Percentiles rank a stretch among this genome's conserved stretches.
Evolutionary conservation across 2,113 vertebrate species (phyloP).

Genomic region (Onychostruthus taczanowskii): DNA sequence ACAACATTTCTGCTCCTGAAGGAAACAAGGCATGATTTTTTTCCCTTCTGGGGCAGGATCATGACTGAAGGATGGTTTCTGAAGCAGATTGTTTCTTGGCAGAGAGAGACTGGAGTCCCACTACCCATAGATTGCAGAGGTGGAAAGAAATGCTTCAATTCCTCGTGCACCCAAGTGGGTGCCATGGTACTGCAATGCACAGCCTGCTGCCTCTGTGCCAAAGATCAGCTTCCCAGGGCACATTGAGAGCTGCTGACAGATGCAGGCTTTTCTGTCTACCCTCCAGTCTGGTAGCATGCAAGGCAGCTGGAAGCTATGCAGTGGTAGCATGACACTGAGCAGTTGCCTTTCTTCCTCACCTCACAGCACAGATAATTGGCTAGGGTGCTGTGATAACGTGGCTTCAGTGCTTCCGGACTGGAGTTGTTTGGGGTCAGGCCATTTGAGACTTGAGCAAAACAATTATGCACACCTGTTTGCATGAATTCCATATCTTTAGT

Average conservation of each 20-base stretch:
- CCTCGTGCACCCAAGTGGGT: neutral
- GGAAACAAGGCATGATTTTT: neutral
- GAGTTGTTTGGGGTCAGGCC: neutral
- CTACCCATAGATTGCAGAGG: neutral
- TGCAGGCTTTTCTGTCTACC: neutral
- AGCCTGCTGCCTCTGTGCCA: neutral
- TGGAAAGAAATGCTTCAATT: neutral
- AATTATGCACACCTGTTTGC: neutral
- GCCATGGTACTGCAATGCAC: neutral
- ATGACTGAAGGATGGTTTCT: neutral
- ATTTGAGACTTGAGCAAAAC: neutral
- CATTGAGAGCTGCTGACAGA: slow-evolving; percentile 3
- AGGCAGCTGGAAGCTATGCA: slow-evolving; percentile 26
- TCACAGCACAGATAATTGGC: neutral
- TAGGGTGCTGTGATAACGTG: neutral
- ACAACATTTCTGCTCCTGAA: neutral
- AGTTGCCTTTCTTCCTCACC: neutral
- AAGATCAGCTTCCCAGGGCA: neutral
- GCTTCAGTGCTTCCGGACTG: neutral
- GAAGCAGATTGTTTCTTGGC: neutral
- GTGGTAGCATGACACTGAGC: neutral
- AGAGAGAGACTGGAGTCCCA: neutral
- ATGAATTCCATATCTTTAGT: neutral
- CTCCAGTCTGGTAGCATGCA: neutral
- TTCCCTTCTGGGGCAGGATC: neutral